phyloP scores from a whole-genome alignment of 2,113 vertebrate species.

The Phalacrocorax brasilianus region DNA sequence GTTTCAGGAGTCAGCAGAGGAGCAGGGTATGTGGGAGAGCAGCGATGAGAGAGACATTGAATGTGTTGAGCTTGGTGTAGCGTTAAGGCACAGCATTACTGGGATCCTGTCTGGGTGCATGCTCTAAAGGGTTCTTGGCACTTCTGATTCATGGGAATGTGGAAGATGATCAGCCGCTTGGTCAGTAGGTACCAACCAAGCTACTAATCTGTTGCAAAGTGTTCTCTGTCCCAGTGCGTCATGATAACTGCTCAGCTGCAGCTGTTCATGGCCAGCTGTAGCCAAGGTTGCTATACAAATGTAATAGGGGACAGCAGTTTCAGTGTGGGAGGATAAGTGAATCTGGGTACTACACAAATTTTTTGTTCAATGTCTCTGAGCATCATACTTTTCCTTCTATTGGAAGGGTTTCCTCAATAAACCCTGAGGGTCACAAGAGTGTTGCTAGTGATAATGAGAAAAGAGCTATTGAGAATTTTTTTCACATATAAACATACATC shows the following conservation, averaged over 20 bases:
- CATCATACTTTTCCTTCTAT: neutral
- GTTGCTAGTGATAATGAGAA: neutral
- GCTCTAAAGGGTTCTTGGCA: neutral
- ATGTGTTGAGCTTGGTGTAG: neutral
- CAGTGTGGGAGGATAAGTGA: neutral
- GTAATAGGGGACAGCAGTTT: neutral
- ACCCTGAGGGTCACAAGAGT: neutral
- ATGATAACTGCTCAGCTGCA: neutral
- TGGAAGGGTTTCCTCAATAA: neutral
- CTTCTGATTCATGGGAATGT: neutral
- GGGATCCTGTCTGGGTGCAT: rapidly evolving
- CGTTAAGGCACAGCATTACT: neutral
- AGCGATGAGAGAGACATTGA: rapidly evolving
- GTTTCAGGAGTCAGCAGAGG: neutral
- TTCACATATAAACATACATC: neutral
- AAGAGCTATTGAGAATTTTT: neutral
- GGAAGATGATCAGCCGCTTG: neutral
- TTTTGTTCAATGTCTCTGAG: neutral
- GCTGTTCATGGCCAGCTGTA: neutral
- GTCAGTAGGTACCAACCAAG: neutral
- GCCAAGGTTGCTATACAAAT: neutral
- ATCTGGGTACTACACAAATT: neutral
- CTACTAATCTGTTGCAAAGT: neutral
- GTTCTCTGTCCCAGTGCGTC: neutral
- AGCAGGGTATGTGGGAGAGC: neutral